Evolutionary conservation across 2,113 vertebrate genomes (phyloP).

Genomic region (Callospermophilus lateralis): DNA sequence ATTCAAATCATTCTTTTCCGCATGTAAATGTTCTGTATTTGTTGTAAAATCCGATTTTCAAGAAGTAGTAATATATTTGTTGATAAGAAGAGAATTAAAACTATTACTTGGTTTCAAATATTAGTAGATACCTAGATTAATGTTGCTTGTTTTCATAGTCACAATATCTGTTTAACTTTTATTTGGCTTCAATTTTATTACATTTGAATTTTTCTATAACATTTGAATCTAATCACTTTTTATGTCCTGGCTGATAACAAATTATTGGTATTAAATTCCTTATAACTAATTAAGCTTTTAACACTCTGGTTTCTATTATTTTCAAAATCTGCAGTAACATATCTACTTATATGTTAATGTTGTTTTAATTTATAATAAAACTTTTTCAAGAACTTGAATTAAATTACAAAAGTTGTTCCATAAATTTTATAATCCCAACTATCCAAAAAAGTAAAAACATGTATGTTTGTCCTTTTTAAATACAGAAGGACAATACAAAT

Average conservation of each 20-base stretch:
- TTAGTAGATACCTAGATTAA: not conserved
- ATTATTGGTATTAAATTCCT: not conserved
- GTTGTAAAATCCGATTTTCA: not conserved
- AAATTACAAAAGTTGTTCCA: not conserved
- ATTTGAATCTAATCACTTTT: not conserved
- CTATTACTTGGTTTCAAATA: not conserved
- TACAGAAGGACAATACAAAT: not conserved
- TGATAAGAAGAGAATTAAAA: not conserved
- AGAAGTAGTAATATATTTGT: not conserved
- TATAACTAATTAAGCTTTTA: not conserved
- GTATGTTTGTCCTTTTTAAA: not conserved
- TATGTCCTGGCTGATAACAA: not conserved
- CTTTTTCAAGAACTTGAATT: not conserved
- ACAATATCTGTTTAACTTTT: not conserved
- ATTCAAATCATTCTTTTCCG: not conserved
- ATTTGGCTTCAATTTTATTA: not conserved
- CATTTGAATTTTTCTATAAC: not conserved
- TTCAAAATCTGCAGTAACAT: not conserved
- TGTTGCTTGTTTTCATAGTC: not conserved
- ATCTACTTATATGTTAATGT: not conserved
- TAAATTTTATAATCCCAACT: not conserved
- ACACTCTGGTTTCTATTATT: not conserved
- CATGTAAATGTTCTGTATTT: not conserved
- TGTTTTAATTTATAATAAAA: not conserved
- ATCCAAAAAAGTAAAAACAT: not conserved